Percentiles rank a stretch among this genome's conserved stretches.
phyloP scores from a whole-genome alignment of 35 echinoderm and acorn worm genomes.

The Strongylocentrotus purpuratus region DNA sequence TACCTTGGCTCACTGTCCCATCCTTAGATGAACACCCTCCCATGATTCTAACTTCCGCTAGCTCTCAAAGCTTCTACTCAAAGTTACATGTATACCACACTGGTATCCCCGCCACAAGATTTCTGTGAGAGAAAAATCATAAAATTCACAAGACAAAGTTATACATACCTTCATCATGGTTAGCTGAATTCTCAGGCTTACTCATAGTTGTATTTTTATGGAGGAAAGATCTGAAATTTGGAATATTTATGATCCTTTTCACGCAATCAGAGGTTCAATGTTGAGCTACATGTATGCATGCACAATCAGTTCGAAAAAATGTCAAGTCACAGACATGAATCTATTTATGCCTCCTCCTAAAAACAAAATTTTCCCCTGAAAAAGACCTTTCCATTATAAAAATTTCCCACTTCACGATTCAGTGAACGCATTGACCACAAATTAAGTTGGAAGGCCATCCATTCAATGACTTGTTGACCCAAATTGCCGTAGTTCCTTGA shows the following conservation, averaged over 20 bases:
- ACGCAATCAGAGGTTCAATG: not conserved
- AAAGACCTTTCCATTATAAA: not conserved
- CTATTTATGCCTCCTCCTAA: not conserved
- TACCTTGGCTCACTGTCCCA: conserved; percentile 53
- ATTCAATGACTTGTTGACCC: not conserved
- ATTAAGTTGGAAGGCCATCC: not conserved
- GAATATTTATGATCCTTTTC: not conserved
- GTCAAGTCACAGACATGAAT: not conserved
- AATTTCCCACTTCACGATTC: not conserved
- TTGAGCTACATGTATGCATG: not conserved
- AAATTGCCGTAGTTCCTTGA: not conserved
- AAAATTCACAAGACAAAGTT: not conserved
- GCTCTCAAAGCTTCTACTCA: not conserved
- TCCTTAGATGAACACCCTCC: conserved; percentile 55
- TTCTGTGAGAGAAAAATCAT: not conserved
- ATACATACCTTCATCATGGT: not conserved
- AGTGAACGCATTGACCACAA: not conserved
- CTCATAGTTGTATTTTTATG: not conserved
- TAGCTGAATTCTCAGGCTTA: not conserved
- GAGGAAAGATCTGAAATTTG: not conserved
- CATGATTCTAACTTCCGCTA: not conserved
- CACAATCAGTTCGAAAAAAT: not conserved
- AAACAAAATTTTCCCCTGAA: not conserved
- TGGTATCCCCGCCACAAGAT: not conserved
- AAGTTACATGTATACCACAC: not conserved